These are phyloP conservation scores for Anseranas semipalmata DNA, from an alignment of 2,113 vertebrate species.

Conservation along the genomic window DNA sequence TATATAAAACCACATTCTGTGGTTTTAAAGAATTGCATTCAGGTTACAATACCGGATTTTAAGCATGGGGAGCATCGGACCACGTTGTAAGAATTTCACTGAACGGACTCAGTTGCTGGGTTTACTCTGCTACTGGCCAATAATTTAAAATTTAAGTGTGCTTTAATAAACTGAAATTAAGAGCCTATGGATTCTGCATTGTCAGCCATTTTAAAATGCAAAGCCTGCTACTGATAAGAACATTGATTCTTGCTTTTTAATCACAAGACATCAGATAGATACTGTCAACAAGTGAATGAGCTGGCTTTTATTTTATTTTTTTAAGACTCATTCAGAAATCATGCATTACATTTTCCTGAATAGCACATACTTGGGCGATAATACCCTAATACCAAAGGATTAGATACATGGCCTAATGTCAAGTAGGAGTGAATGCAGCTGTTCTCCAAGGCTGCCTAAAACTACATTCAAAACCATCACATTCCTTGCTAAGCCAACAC, in stretches of 20 bases:
- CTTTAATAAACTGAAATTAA: background rate
- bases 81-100: background rate
- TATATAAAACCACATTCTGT: background rate
- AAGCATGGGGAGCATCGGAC: background rate
- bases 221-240: background rate
- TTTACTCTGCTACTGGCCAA: background rate
- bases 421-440: conserved; percentile 25
- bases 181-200: background rate
- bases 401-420: background rate
- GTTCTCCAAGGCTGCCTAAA: background rate
- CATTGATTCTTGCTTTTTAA: background rate
- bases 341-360: background rate
- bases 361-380: background rate
- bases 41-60: background rate
- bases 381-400: conserved; percentile 24
- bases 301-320: background rate
- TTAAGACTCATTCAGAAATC: background rate
- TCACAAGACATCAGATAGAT: background rate
- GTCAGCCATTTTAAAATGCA: background rate
- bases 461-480: background rate
- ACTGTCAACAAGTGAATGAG: background rate
- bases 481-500: background rate
- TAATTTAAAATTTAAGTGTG: background rate
- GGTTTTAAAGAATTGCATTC: background rate
- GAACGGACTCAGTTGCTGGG: background rate